phyloP scores from a whole-genome alignment of 64 coral and sea anemone genomes.

The Pocillopora damicornis region DNA sequence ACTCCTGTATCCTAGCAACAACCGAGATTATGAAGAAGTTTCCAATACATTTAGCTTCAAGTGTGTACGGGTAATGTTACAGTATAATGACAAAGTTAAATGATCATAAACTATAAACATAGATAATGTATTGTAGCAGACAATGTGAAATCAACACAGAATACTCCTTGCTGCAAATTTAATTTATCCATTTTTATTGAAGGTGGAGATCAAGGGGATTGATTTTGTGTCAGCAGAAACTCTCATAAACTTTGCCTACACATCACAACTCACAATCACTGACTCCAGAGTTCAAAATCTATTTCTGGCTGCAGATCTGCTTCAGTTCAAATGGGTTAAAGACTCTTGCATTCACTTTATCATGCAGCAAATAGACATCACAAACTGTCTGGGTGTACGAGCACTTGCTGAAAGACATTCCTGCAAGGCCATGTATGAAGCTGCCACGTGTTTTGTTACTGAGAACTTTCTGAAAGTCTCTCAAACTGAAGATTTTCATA shows the following conservation, averaged over 20 bases:
- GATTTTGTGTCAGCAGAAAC: slow-evolving; percentile 61
- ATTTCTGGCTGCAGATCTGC: slow-evolving; percentile 84
- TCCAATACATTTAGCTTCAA: too few species aligned
- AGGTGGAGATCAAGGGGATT: slow-evolving; percentile 95
- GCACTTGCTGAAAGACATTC: slow-evolving; percentile 79
- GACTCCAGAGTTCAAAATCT: slow-evolving; percentile 85
- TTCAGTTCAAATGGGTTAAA: slow-evolving; percentile 86
- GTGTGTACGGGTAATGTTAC: too few species aligned
- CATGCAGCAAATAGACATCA: slow-evolving; percentile 72
- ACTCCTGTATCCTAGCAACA: too few species aligned
- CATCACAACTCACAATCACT: slow-evolving; percentile 74
- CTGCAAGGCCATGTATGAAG: slow-evolving; percentile 59
- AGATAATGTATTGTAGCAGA: too few species aligned
- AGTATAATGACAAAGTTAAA: too few species aligned
- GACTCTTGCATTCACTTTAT: slow-evolving; percentile 89
- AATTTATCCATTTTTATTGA: neutral
- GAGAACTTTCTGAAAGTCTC: slow-evolving; percentile 78
- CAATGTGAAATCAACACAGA: too few species aligned
- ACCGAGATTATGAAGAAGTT: too few species aligned
- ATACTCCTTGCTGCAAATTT: too few species aligned
- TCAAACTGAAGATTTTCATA: slow-evolving; percentile 78
- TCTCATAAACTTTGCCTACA: slow-evolving; percentile 89
- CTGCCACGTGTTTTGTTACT: slow-evolving; percentile 56
- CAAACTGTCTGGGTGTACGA: slow-evolving; percentile 83
- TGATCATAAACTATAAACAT: too few species aligned